These are phyloP conservation scores for Phyllotreta cruciferae DNA, from an alignment of 2,888 invertebrate genomes.

Conservation along the genomic window DNA sequence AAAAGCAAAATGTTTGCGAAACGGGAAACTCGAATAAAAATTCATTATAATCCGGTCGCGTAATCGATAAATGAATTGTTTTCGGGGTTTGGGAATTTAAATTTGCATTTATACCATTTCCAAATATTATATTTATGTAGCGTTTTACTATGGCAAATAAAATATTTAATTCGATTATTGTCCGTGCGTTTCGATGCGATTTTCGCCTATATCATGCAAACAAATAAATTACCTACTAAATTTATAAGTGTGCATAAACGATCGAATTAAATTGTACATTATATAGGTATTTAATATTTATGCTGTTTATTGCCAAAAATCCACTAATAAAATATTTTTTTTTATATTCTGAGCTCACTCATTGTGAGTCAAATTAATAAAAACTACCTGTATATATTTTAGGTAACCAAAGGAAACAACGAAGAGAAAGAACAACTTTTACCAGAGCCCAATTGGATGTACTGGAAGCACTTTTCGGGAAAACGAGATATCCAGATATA, in stretches of 20 bases:
- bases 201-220: too few relatives aligned
- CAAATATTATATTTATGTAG: slow-evolving; percentile 26
- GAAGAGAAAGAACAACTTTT: slow-evolving; percentile 96
- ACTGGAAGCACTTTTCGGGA: slow-evolving; percentile 90
- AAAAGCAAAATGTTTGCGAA: slow-evolving; percentile 3
- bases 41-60: slow-evolving; percentile 5
- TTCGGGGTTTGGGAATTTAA: background rate
- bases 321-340: too few relatives aligned
- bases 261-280: too few relatives aligned
- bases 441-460: slow-evolving; percentile 95
- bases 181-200: slow-evolving; percentile 14
- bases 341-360: too few relatives aligned
- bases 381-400: slow-evolving; percentile 6
- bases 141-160: slow-evolving; percentile 19
- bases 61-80: slow-evolving; percentile 31
- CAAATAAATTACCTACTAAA: slow-evolving; percentile 22
- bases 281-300: too few relatives aligned
- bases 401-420: slow-evolving; percentile 86
- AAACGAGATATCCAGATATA: slow-evolving; percentile 97
- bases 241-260: background rate
- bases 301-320: too few relatives aligned
- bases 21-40: slow-evolving; percentile 10
- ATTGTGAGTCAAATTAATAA: too few relatives aligned
- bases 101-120: too few relatives aligned
- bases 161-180: slow-evolving; percentile 32